phyloP scores from a whole-genome alignment of 2,888 invertebrate genomes.

The Thereva nobilitata region DNA sequence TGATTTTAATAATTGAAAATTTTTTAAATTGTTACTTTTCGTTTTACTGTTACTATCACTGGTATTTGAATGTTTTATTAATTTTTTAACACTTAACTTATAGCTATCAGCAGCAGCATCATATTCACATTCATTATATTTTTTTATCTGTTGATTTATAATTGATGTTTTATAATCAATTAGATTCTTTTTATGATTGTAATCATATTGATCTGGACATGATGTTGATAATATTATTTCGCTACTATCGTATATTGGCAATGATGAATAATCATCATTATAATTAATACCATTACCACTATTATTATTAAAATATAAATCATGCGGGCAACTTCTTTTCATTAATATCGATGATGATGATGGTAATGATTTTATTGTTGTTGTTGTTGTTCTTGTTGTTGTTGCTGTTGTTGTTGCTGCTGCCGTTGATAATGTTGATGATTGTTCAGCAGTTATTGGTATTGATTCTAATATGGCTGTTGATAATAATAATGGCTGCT shows the following conservation, averaged over 20 bases:
- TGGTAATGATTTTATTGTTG: not conserved
- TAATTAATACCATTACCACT: too few species aligned
- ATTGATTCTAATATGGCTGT: too few species aligned
- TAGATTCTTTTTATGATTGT: not conserved
- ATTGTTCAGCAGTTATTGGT: not conserved
- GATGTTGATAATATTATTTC: conserved; percentile 3
- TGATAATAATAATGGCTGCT: too few species aligned
- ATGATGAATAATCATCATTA: not conserved
- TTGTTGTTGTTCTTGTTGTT: not conserved
- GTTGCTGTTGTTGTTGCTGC: not conserved
- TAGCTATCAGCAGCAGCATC: not conserved
- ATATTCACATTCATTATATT: not conserved
- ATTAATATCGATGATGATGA: not conserved
- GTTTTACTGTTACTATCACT: too few species aligned
- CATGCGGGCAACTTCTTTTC: conserved; percentile 1
- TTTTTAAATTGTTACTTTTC: not conserved
- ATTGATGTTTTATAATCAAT: not conserved
- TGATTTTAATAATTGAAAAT: conserved; percentile 1
- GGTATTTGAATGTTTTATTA: too few species aligned
- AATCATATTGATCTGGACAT: conserved; percentile 18
- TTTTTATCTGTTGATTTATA: not conserved
- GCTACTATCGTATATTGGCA: not conserved
- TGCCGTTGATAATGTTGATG: not conserved
- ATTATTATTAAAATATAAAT: not conserved
- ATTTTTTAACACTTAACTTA: too few species aligned